Evolutionary conservation across 1,140 invertebrate species (phyloP).

Genomic region (Argopecten irradians): DNA sequence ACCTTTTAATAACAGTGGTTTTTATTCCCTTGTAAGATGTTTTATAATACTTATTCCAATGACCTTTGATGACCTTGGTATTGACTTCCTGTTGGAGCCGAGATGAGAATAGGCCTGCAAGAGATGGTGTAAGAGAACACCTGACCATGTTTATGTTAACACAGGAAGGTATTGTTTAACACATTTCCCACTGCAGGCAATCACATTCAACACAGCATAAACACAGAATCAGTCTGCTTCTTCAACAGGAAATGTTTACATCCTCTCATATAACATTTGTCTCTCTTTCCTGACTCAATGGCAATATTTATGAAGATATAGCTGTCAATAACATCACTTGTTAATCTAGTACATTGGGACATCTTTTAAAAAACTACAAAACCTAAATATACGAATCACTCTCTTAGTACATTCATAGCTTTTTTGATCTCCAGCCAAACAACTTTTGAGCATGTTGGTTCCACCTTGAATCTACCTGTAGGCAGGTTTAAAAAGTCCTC

Average conservation of each 20-base stretch:
- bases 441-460: too few species aligned
- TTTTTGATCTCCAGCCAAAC: too few species aligned
- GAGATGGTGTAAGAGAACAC: background rate
- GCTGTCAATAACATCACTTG: background rate
- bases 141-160: background rate
- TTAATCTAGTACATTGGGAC: background rate
- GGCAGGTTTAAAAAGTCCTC: too few species aligned
- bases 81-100: background rate
- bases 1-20: too few species aligned
- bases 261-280: background rate
- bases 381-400: too few species aligned
- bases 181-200: background rate
- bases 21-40: too few species aligned
- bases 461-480: too few species aligned
- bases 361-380: background rate
- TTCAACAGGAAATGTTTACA: background rate
- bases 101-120: background rate
- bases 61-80: background rate
- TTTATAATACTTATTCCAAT: too few species aligned
- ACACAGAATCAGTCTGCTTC: background rate
- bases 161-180: background rate
- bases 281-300: background rate
- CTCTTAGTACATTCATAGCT: too few species aligned
- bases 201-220: background rate
- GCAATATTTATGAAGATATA: background rate